Base-by-base conservation (phyloP, 1,140 invertebrate genomes). In the Bombyx mandarina region DNA sequence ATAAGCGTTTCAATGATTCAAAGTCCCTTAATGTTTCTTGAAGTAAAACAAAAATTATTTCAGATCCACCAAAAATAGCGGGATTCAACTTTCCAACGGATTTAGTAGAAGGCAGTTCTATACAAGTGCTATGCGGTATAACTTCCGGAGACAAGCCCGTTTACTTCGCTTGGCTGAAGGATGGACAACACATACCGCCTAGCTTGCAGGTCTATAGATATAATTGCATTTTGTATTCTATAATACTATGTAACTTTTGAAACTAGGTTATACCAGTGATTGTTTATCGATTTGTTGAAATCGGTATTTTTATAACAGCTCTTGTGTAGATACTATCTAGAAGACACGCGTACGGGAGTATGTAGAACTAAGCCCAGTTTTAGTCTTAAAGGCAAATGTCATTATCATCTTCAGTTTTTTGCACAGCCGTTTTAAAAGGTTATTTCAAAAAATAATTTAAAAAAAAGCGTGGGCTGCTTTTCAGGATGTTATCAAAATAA, bases 61-160 rank as follows among this genome's bases (percentile, higher is more conserved):
- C 75, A 88, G 87, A 88, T 82, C 93, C 93, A 9, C 94, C 94
- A n/a, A 91, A 94, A 65, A 92, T 96, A 78, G 92, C 93, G 65
- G 91, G 93, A 18, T 94, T 96, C 77, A 89, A 91, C 67, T 96
- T 98, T 73, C 94, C 94, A 1, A 86, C 91, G 44, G 93, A 94
- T 69, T 85, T 95, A 10, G 93, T 95, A 74, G 94, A 97, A 88
- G 96, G 96, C 8, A 95, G 95, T 72, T 90, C 95, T 35, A 93
- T 95, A 8, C 94, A 96, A 80, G 92, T 97, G n/a, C 92, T 96
- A 7, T 98, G 96, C 83, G 94, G 93, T 47, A 94, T 97, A 50
- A 95, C 93, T 54, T 95, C 94, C 52, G 96, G 96, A n/a, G 96
- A 97, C 88, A 92, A 95, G 63, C 96, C 96, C 10, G 94, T 97